These are phyloP conservation scores for Tortrix viridana DNA, from an alignment of 2,888 invertebrate genomes.

Conservation along the genomic window DNA sequence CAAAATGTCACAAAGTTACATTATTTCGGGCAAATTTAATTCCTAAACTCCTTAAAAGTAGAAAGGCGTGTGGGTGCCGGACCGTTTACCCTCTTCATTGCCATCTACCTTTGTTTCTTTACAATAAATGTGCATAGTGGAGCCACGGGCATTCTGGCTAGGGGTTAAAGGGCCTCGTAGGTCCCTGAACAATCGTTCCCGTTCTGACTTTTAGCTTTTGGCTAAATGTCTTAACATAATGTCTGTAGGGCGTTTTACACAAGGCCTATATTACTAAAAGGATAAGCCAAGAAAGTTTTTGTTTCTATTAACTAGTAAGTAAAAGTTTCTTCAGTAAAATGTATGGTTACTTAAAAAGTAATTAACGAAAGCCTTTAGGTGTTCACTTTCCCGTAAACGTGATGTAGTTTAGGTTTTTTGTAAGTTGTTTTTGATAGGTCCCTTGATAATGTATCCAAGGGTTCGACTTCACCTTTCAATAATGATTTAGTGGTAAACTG, in stretches of 20 bases:
- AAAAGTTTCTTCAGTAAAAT: background rate
- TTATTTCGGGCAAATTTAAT: conserved; percentile 12
- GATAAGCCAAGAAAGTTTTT: background rate
- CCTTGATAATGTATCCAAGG: no score
- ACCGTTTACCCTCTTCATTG: background rate
- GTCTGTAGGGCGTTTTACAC: conserved; percentile 1
- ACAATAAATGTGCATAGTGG: background rate
- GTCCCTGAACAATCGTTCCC: conserved; percentile 19
- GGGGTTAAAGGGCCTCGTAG: conserved; percentile 7
- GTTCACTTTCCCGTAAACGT: no score
- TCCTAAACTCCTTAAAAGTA: conserved; percentile 17
- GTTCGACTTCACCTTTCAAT: no score
- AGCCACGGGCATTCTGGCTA: conserved; percentile 3
- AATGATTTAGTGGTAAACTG: no score
- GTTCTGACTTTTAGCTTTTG: conserved; percentile 14
- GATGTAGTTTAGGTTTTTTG: no score
- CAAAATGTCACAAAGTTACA: conserved; percentile 14
- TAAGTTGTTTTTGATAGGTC: no score
- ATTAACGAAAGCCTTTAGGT: no score
- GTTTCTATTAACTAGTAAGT: background rate
- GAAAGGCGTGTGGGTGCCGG: conserved; percentile 10
- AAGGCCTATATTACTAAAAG: conserved; percentile 3
- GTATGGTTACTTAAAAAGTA: background rate
- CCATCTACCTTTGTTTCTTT: background rate
- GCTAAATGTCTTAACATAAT: conserved; percentile 12